Evolutionary conservation across 2,888 invertebrate species (phyloP), one percentile per base, ranked within the genome.

Genomic region (Hirudinaria manillensis): DNA sequence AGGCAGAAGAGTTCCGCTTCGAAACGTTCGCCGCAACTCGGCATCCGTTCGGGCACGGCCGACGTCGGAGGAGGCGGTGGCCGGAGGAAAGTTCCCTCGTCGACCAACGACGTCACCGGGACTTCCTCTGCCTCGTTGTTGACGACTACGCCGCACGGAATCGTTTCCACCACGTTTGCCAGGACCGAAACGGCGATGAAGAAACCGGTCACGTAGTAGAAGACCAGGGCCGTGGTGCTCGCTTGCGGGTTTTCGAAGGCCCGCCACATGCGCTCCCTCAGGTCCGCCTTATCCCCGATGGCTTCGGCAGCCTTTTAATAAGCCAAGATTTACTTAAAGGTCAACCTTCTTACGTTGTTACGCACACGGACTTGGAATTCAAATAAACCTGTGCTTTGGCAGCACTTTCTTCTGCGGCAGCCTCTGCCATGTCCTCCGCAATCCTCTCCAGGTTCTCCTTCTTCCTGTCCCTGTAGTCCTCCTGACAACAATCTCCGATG

Each of bases 161-260:
- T 93, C 70, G 98, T 98, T 87, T 98, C 97, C 78, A 97, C 93
- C 75, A 99, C 98, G 87, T 99, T 99, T 76, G 98, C 98, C 91
- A 98, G 92, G 83, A 99, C 99, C 78, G 96, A 96, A 72, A 99
- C 95, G n/a, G 98, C 98, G 83, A 99, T 99, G 88, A 99, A 99
- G 88, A 98, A 99, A 74, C 99, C 99, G 70, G 99, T 99, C 77
- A 99, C 99, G 87, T 99, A 99, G 87, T 99, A 99, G 87, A 99
- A 99, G 78, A 99, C 98, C 81, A 99, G 89, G 24, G 99, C 99
- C 10, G 97, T 93, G 56, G 98, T 99, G 77, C 96, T 95, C 77
- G 94, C 95, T 87, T 99, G 98, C 51, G 85, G 99, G 88, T 99
- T 99, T 87, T 99, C 98, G 86, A 99, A 99, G 72, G 99, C 97